These are phyloP conservation scores for Apis florea DNA, from an alignment of 1,140 invertebrate species.

Conservation along the genomic window DNA sequence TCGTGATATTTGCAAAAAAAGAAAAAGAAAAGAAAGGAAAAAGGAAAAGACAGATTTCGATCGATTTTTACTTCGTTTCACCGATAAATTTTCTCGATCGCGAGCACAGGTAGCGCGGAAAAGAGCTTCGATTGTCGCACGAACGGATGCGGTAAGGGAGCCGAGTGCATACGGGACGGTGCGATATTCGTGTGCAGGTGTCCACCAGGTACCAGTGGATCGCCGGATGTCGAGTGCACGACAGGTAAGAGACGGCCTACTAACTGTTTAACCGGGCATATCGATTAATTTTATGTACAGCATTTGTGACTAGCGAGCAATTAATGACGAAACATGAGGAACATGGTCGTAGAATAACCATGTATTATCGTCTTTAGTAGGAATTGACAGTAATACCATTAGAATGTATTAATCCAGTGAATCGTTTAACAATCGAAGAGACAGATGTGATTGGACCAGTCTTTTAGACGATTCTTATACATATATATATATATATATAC, in stretches of 20 bases:
- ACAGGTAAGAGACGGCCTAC: conserved; percentile 84
- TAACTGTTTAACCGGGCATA: conserved; percentile 71
- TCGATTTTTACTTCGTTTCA: too few species aligned
- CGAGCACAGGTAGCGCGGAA: conserved; percentile 83
- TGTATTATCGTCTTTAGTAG: conserved; percentile 73
- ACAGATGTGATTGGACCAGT: conserved; percentile 80
- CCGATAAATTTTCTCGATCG: background rate
- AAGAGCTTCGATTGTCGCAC: conserved; percentile 89
- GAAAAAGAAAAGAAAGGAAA: too few species aligned
- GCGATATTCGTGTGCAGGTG: conserved; percentile 91
- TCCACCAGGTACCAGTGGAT: conserved; percentile 86
- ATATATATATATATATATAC: conserved; percentile 60
- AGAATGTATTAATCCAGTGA: conserved; percentile 75
- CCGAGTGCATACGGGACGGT: conserved; percentile 89
- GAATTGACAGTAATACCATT: conserved; percentile 66
- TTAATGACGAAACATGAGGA: conserved; percentile 68
- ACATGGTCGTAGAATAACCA: conserved; percentile 75
- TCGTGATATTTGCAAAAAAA: too few species aligned
- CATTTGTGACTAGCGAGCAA: conserved; percentile 78
- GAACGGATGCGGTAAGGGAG: conserved; percentile 89
- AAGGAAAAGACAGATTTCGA: too few species aligned
- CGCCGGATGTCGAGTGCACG: conserved; percentile 87
- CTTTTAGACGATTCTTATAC: conserved; percentile 47
- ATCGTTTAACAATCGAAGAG: conserved; percentile 77
- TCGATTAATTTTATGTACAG: conserved; percentile 76